phyloP scores from a whole-genome alignment of 2,797 vertebrate genomes.

The Mus caroli region DNA sequence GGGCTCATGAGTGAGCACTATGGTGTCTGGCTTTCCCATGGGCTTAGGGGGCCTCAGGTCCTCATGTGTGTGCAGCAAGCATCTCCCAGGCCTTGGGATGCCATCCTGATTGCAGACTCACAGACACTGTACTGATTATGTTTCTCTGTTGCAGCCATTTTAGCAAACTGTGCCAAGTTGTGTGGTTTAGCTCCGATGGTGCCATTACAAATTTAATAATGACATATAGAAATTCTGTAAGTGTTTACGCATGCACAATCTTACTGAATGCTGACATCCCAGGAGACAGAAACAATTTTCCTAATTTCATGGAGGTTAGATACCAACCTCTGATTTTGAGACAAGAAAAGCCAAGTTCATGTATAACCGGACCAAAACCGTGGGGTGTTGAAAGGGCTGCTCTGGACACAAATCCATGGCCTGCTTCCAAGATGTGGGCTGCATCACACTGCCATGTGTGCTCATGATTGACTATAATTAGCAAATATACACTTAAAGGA shows the following conservation, averaged over 20 bases:
- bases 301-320: neutral
- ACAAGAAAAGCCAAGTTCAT: neutral
- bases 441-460: fast-evolving
- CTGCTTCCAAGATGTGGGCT: neutral
- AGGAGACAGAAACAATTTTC: neutral
- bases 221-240: neutral
- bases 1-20: too few relatives aligned
- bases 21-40: neutral
- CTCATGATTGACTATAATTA: neutral
- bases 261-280: neutral
- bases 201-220: neutral
- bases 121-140: neutral
- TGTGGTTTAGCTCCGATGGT: neutral
- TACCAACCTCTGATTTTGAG: neutral
- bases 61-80: neutral
- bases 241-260: neutral
- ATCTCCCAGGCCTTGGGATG: too few relatives aligned
- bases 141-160: neutral
- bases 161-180: neutral
- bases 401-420: too few relatives aligned
- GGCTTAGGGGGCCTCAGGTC: neutral
- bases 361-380: neutral
- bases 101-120: neutral
- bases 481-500: neutral
- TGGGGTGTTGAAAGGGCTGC: neutral